Conservation (phyloP, 1,140 invertebrate genomes). For the Dendrolimus punctatus region DNA sequence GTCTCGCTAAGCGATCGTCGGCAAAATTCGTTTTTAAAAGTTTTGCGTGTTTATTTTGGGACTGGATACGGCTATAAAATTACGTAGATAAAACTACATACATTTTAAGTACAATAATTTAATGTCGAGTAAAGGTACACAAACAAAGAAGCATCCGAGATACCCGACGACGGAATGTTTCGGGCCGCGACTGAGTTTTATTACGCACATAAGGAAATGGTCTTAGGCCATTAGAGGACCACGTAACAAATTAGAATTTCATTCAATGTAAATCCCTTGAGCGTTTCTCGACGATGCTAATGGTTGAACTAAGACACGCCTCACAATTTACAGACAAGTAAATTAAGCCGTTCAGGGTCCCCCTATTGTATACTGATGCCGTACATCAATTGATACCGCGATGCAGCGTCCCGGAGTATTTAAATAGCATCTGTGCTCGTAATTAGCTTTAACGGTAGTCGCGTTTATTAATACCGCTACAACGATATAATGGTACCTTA, state of each 20-base stretch:
- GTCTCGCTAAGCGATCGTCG: no score
- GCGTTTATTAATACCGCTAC: not conserved
- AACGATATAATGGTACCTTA: not conserved
- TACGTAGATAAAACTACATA: no score
- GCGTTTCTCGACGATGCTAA: constrained; percentile 40
- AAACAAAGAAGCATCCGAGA: no score
- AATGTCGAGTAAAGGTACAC: no score
- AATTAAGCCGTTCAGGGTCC: constrained; percentile 42
- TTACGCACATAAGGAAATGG: constrained; percentile 46
- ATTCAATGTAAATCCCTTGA: constrained; percentile 63
- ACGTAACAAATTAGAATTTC: constrained; percentile 62
- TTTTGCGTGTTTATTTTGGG: constrained; percentile 2
- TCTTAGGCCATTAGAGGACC: constrained; percentile 38
- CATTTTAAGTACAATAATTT: no score
- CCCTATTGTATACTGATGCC: constrained; percentile 31
- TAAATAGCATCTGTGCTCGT: constrained; percentile 16
- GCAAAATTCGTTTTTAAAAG: no score
- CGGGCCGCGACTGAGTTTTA: no score
- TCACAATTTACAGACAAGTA: constrained; percentile 45
- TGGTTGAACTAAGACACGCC: constrained; percentile 50
- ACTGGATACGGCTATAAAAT: no score
- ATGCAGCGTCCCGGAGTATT: constrained; percentile 16
- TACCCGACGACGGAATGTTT: no score
- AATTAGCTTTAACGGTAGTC: constrained; percentile 16
- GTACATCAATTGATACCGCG: constrained; percentile 31